These are phyloP conservation scores for Penaeus indicus DNA, from an alignment of 1,140 invertebrate genomes.

Conservation along the genomic window DNA sequence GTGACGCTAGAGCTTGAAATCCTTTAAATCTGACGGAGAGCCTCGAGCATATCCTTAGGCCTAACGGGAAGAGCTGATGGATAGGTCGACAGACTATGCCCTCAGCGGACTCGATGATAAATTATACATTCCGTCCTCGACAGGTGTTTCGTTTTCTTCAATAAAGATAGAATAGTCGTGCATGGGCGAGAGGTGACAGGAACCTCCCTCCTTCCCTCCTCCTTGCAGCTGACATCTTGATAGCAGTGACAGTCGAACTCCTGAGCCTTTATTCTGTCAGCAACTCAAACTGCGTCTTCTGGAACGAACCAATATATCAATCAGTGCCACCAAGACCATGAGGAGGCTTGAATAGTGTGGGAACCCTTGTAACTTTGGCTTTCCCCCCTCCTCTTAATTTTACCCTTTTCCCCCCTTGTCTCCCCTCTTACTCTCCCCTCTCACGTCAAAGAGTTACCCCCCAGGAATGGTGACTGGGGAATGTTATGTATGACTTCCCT, in stretches of 20 bases:
- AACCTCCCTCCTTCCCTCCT: conserved; percentile 7
- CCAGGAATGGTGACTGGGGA: conserved; percentile 27
- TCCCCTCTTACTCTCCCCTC: background rate
- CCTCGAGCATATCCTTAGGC: background rate
- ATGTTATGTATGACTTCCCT: conserved; percentile 55
- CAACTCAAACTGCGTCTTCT: too few relatives aligned
- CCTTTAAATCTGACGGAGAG: background rate
- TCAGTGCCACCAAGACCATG: too few relatives aligned
- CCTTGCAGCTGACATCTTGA: background rate
- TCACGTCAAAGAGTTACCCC: conserved; percentile 10
- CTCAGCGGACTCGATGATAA: conserved; percentile 4
- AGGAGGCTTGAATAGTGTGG: too few relatives aligned
- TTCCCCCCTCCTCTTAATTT: conserved; percentile 12
- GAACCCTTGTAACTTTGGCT: background rate
- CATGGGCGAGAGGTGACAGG: background rate
- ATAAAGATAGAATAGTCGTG: too few relatives aligned
- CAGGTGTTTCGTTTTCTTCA: conserved; percentile 6
- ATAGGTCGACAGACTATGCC: conserved; percentile 3
- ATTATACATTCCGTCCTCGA: conserved; percentile 17
- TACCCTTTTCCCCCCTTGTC: background rate
- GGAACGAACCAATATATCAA: too few relatives aligned
- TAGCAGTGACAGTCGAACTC: too few relatives aligned
- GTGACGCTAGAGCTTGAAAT: background rate
- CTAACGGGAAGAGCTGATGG: conserved; percentile 10
- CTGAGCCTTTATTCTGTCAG: too few relatives aligned